Conservation (phyloP, 2,113 vertebrate species). For the Hypanus sabinus region DNA sequence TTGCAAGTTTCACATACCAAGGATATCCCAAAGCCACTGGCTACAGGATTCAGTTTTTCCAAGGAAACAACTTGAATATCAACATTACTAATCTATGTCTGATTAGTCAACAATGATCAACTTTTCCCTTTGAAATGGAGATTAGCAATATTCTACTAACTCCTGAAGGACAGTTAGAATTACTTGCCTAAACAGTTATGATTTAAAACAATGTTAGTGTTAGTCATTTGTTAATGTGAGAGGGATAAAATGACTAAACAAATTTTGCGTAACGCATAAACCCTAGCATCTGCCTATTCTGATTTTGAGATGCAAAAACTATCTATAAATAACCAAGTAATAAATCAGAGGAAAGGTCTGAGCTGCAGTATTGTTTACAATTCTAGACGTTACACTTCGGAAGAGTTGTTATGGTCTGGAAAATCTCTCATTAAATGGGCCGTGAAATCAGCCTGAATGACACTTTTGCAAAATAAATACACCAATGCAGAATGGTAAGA, state of each 20-base stretch:
- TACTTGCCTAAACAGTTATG: not conserved
- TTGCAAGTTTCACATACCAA: not conserved
- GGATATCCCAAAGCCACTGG: not conserved
- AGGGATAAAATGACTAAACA: not conserved
- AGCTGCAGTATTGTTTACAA: not conserved
- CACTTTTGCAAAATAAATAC: not conserved
- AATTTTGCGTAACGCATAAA: not conserved
- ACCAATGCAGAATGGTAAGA: not conserved
- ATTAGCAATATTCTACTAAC: not conserved
- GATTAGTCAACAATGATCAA: not conserved
- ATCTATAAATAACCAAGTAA: not conserved
- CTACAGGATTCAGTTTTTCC: not conserved
- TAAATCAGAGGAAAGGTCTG: not conserved
- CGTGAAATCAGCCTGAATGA: not conserved
- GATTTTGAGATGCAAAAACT: not conserved
- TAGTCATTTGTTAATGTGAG: not conserved
- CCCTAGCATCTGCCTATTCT: not conserved
- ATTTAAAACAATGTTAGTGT: not conserved
- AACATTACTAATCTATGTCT: not conserved
- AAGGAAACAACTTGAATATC: not conserved
- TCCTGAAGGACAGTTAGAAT: conserved; percentile 1
- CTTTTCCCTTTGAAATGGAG: not conserved
- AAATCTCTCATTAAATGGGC: not conserved
- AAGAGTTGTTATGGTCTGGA: not conserved
- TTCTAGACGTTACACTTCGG: not conserved